phyloP scores from a whole-genome alignment of 2,888 invertebrate species.

The Chrysotoxum bicinctum region DNA sequence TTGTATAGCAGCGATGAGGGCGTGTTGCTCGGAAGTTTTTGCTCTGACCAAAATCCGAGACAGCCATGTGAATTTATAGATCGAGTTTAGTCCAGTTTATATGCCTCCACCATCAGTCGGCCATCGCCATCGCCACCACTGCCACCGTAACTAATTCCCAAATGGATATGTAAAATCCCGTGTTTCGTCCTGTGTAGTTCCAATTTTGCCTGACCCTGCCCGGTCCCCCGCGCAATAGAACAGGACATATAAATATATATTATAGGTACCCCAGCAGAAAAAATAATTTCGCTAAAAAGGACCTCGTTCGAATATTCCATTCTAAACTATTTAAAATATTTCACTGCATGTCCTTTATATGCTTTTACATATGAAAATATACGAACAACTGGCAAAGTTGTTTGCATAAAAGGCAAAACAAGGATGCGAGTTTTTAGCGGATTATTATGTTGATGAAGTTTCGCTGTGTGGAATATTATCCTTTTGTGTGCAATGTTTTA shows the following conservation, averaged over 20 bases:
- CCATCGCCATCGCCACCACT: background rate
- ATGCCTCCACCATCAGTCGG: background rate
- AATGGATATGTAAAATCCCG: conserved; percentile 68
- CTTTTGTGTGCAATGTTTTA: conserved; percentile 46
- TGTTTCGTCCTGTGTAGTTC: conserved; percentile 43
- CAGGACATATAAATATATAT: background rate
- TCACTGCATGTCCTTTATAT: conserved; percentile 52
- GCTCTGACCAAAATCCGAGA: conserved; percentile 37
- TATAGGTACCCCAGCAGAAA: conserved; percentile 35
- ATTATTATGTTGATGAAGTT: conserved; percentile 71
- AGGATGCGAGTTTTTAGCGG: conserved; percentile 67
- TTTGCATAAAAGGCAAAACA: conserved; percentile 53
- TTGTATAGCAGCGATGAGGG: conserved; percentile 17
- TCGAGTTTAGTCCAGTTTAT: conserved; percentile 23
- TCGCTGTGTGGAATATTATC: conserved; percentile 44
- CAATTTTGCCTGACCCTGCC: background rate
- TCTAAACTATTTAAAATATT: conserved; percentile 66
- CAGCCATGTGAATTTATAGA: conserved; percentile 41
- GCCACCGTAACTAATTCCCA: conserved; percentile 63
- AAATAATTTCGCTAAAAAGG: conserved; percentile 67
- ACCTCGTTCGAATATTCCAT: conserved; percentile 42
- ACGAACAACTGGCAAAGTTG: conserved; percentile 36
- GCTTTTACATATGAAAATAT: conserved; percentile 26
- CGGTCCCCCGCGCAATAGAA: background rate
- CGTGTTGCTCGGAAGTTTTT: conserved; percentile 9